Conservation (phyloP, 2,888 invertebrate species). For the Drosophila pseudotakahashii region DNA sequence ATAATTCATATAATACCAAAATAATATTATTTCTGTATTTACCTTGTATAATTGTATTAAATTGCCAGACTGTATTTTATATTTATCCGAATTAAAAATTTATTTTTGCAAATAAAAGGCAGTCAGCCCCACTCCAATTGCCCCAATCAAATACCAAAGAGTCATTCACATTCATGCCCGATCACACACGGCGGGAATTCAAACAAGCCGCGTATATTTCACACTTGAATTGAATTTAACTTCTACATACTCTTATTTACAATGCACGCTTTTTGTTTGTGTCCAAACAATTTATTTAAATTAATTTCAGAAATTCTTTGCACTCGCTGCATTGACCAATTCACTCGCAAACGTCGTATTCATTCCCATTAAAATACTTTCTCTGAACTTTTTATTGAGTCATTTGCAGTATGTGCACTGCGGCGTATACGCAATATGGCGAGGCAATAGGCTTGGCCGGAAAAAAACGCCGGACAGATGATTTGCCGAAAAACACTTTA, state of each 20-base stretch:
- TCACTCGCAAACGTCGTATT: constrained; percentile 30
- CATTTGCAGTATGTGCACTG: constrained; percentile 63
- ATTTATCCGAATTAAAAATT: constrained; percentile 10
- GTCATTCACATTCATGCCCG: constrained; percentile 19
- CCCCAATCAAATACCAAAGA: not conserved
- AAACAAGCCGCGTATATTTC: constrained; percentile 45
- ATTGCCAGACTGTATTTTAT: not conserved
- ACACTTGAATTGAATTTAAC: constrained; percentile 43
- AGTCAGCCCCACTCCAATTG: not conserved
- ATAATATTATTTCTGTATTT: not conserved
- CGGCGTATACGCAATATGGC: constrained; percentile 72
- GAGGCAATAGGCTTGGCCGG: constrained; percentile 50
- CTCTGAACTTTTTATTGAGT: constrained; percentile 49
- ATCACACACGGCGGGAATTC: constrained; percentile 9
- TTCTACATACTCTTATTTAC: constrained; percentile 21
- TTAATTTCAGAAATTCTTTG: constrained; percentile 53
- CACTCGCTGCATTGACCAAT: constrained; percentile 8
- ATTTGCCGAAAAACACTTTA: constrained; percentile 60
- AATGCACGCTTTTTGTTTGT: constrained; percentile 1
- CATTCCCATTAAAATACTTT: constrained; percentile 34
- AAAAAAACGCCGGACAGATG: constrained; percentile 22
- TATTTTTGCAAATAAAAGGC: constrained; percentile 8
- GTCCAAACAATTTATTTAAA: constrained; percentile 56
- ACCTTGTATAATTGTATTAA: constrained; percentile 6
- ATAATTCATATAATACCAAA: not conserved